Evolutionary conservation across 2,888 invertebrate species (phyloP), one percentile per base, ranked within the genome.

Genomic region (Zhuqinia jingwanae): DNA sequence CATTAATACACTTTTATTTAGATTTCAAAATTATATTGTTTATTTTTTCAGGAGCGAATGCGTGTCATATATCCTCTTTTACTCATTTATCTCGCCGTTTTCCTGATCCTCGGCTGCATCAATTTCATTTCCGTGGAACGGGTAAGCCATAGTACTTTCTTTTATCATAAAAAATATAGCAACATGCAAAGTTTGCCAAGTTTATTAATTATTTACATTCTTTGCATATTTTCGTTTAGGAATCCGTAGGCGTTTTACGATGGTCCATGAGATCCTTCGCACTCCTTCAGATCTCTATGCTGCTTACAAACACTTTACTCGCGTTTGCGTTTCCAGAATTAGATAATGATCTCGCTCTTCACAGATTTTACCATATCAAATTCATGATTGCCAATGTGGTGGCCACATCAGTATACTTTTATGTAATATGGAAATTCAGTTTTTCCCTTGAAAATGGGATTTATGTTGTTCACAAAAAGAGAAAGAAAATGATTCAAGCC

Each of bases 361-460:
- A 85, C 63, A 20, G 85, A 68, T 50, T 79, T 42, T 68, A 76
- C 20, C 85, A 85, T 47, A 30, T 85, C 8, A 85, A 85, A 27
- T 80, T 65, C 30, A 80, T 85, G 56, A 22, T 85, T 17, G 10
- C 73, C 36, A 85, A 85, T 45, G 53, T 80, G 42, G 30, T 85
- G 8, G 50, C 45, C 0, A 80, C 85, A n/a, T 56, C 80, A 17
- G 68, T 80, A 22, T 85, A 85, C 42, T 85, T 25, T 53, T 85
- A 80, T 17, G 73, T 85, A 3, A 27, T 85, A 10, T 76, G 75
- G 65, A 73, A 53, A 17, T 85, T 80, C 50, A 65, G 53, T 2
- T 85, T 53, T 45, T 85, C 85, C n/a, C 76, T 85, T 0, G 85
- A 85, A 56, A 80, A 85, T 76, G 85, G 80, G 13, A 80, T 85